Conservation (phyloP, 2,797 vertebrate species). For the Myripristis jacobus region DNA sequence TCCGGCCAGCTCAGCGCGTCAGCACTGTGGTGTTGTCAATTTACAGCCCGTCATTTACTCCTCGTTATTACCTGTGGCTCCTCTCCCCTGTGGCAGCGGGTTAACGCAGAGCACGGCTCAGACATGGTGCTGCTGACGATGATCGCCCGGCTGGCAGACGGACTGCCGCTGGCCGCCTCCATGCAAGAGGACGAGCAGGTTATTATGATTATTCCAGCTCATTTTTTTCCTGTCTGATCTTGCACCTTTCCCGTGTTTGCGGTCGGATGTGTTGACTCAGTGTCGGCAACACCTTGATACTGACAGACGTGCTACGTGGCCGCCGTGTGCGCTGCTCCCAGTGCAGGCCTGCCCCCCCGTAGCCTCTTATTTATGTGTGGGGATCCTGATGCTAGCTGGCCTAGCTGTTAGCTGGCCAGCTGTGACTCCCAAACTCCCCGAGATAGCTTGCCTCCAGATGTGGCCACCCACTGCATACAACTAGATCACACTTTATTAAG, state of each 20-base stretch:
- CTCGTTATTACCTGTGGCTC: slow-evolving; percentile 12
- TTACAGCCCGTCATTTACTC: slow-evolving; percentile 47
- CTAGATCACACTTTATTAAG: neutral
- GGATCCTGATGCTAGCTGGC: neutral
- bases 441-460: neutral
- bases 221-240: neutral
- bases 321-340: slow-evolving; percentile 1
- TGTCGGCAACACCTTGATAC: neutral
- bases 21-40: slow-evolving; percentile 76
- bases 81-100: slow-evolving; percentile 19
- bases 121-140: slow-evolving; percentile 96
- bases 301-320: neutral
- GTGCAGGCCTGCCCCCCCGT: neutral
- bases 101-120: slow-evolving; percentile 14
- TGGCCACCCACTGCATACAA: neutral
- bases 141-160: slow-evolving; percentile 96
- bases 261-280: slow-evolving; percentile 1
- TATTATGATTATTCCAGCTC: slow-evolving; percentile 7
- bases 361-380: neutral
- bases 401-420: slow-evolving; percentile 26
- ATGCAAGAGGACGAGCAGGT: slow-evolving; percentile 99
- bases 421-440: neutral
- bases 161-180: slow-evolving; percentile 94
- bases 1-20: slow-evolving; percentile 89
- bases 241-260: neutral